phyloP scores from a whole-genome alignment of 2,113 vertebrate genomes.

The Datnioides undecimradiatus region DNA sequence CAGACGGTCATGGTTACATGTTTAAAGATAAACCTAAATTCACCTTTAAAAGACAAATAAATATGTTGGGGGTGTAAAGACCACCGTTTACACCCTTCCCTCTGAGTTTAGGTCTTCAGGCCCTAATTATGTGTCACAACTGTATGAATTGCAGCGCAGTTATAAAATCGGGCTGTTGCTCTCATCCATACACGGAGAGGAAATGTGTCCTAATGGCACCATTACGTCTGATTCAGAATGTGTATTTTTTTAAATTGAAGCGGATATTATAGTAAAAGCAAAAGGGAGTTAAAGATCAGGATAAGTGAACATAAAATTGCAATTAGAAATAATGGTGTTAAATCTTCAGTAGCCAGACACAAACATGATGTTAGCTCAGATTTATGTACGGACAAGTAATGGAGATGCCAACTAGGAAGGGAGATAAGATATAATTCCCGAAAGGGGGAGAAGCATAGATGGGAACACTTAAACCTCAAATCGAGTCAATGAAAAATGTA shows the following conservation, averaged over 20 bases:
- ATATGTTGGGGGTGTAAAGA: background rate
- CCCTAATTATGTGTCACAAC: conserved; percentile 28
- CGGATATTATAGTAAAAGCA: conserved; percentile 31
- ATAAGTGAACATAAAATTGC: conserved; percentile 46
- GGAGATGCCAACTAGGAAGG: conserved; percentile 19
- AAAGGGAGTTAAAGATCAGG: conserved; percentile 46
- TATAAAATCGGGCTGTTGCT: conserved; percentile 1
- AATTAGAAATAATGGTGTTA: conserved; percentile 50
- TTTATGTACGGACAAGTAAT: conserved; percentile 27
- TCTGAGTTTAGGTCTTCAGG: background rate
- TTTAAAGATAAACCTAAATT: background rate
- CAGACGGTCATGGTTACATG: background rate
- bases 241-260: background rate
- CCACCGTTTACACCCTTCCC: conserved; percentile 14
- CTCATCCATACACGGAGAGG: background rate
- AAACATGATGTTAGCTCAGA: conserved; percentile 39
- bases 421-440: conserved; percentile 11
- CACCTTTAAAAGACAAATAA: background rate
- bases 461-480: conserved; percentile 25
- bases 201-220: conserved; percentile 9
- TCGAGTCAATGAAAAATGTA: conserved; percentile 4
- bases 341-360: conserved; percentile 37
- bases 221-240: conserved; percentile 24
- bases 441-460: conserved; percentile 4
- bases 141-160: conserved; percentile 9